Conservation (phyloP, 2,113 vertebrate species). For the Siniperca knerii region DNA sequence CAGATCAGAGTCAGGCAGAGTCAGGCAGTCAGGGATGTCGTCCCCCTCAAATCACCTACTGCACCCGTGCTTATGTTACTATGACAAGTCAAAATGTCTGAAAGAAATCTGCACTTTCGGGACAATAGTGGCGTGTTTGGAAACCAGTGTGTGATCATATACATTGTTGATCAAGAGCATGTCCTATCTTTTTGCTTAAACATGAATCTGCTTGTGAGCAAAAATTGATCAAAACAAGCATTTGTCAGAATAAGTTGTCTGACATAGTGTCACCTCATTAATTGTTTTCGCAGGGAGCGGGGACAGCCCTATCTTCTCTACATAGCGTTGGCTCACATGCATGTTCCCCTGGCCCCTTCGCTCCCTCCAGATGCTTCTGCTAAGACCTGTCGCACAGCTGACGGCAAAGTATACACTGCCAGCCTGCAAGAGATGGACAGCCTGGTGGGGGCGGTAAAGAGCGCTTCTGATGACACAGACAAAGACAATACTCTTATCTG, state of each 20-base stretch:
- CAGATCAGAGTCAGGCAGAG: too few species aligned
- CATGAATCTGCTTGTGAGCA: background rate
- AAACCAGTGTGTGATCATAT: background rate
- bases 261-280: background rate
- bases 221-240: background rate
- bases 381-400: background rate
- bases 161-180: background rate
- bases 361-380: constrained; percentile 13
- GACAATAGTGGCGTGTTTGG: background rate
- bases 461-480: constrained; percentile 71
- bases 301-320: constrained; percentile 92
- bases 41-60: too few species aligned
- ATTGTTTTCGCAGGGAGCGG: constrained; percentile 74
- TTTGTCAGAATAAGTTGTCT: background rate
- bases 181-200: constrained; percentile 2
- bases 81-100: too few species aligned
- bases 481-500: constrained; percentile 90
- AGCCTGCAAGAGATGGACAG: constrained; percentile 91
- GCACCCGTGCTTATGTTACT: too few species aligned
- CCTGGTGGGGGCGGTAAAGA: constrained; percentile 88
- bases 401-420: constrained; percentile 77
- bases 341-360: constrained; percentile 90
- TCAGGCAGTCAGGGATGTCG: too few species aligned
- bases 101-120: too few species aligned
- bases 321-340: constrained; percentile 93